phyloP scores from a whole-genome alignment of 2,113 vertebrate genomes.

The Martes martes region DNA sequence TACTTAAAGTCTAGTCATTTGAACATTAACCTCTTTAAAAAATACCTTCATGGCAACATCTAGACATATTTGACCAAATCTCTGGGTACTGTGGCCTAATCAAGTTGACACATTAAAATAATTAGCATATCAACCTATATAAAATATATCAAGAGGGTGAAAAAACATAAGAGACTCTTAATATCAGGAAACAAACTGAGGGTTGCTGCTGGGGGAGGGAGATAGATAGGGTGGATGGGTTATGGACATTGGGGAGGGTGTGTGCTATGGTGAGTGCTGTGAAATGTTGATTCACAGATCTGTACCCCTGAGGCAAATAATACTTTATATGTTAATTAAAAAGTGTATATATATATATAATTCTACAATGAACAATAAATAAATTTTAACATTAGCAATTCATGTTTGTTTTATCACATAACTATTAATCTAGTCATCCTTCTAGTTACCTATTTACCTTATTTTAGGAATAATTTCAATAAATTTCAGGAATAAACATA shows the following conservation, averaged over 20 bases:
- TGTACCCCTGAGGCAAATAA: too few species aligned
- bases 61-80: neutral
- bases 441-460: neutral
- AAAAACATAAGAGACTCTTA: too few species aligned
- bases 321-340: too few species aligned
- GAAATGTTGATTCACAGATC: too few species aligned
- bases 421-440: neutral
- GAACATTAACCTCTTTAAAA: neutral
- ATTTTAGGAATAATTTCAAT: neutral
- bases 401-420: neutral
- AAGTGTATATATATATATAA: neutral
- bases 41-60: neutral
- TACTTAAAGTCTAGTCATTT: neutral
- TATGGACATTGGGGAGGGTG: too few species aligned
- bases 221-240: too few species aligned
- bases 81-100: neutral
- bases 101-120: neutral
- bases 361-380: neutral
- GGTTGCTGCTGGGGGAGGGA: too few species aligned
- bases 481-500: neutral
- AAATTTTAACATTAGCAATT: neutral
- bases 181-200: too few species aligned
- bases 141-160: neutral
- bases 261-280: too few species aligned
- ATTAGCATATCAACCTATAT: neutral